Evolutionary conservation across 2,797 vertebrate species (phyloP), one percentile per base, ranked within the genome.

Genomic region (Liparis tanakae): DNA sequence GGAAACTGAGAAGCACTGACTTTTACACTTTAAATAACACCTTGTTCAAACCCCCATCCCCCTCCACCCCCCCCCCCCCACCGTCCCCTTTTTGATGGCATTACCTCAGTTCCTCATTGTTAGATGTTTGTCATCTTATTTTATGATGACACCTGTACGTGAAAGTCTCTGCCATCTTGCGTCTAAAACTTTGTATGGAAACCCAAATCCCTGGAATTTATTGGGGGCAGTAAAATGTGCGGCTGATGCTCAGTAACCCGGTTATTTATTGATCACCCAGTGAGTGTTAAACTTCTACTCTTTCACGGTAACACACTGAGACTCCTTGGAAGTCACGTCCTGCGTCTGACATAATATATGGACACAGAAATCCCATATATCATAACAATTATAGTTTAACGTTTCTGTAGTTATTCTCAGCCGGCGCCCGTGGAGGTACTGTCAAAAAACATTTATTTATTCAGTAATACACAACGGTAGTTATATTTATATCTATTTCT

Each of bases 191-290:
- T 81, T 86, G 69, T 55, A 36, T 85, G 85, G 91, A 90, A 90
- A 91, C 87, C 80, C 70, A 84, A 89, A 87, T 79, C 87, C 70
- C 48, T 80, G 81, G 82, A 89, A 91, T 92, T 91, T 91, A 91
- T 44, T 72, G 75, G 48, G 43, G 46, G 58, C 43, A 76, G 83
- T 91, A 89, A 94, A 54, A 91, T 33, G 59, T 76, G 43, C n/a
- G 53, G 66, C 61, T 83, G 86, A 89, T 83, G 79, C 67, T 78
- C 74, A 78, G 76, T 84, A 78, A 78, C 82, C 1, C 46, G 30
- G 60, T 72, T 56, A 76, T 90, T 88, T 91, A 93, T 88, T 92
- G 88, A 93, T 92, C 82, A 79, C 65, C 39, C 55, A n/a, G 22
- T 46, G 72, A 68, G 74, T 17, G 71, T 86, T 78, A 80, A 84